Evolutionary conservation across 2,113 vertebrate genomes (phyloP).

Genomic region (Notothenia coriiceps): DNA sequence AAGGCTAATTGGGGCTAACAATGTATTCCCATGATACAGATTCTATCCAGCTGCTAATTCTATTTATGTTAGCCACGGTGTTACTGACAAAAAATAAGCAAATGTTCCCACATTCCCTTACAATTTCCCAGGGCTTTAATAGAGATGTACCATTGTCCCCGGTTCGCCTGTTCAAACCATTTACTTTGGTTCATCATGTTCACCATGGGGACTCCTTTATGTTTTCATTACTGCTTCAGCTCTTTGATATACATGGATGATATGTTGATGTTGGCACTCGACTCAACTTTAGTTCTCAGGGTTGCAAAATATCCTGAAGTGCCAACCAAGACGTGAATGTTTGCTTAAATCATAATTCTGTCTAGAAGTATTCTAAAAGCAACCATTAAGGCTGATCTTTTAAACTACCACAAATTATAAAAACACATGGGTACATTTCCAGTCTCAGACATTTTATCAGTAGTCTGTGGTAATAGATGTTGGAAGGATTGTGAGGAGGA

Average conservation of each 20-base stretch:
- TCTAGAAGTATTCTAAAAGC: slow-evolving; percentile 3
- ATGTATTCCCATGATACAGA: slow-evolving; percentile 14
- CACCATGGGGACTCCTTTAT: slow-evolving; percentile 31
- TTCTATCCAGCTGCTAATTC: background rate
- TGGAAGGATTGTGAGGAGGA: background rate
- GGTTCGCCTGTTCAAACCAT: slow-evolving; percentile 21
- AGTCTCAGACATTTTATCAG: background rate
- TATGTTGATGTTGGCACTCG: slow-evolving; percentile 56
- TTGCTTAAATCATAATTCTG: slow-evolving; percentile 41
- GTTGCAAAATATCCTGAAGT: slow-evolving; percentile 23
- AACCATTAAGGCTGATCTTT: slow-evolving; percentile 18
- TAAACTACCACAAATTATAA: background rate
- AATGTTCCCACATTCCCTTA: slow-evolving; percentile 33
- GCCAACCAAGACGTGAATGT: slow-evolving; percentile 35
- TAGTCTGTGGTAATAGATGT: background rate
- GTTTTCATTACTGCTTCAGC: slow-evolving; percentile 37
- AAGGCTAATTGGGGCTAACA: background rate
- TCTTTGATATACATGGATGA: slow-evolving; percentile 43
- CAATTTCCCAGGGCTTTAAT: slow-evolving; percentile 54
- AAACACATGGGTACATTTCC: slow-evolving; percentile 4
- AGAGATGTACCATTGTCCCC: slow-evolving; percentile 27
- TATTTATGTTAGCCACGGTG: background rate
- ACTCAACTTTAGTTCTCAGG: slow-evolving; percentile 31
- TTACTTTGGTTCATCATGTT: slow-evolving; percentile 27
- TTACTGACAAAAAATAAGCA: slow-evolving; percentile 35